Base-by-base conservation (phyloP, 2,113 vertebrate genomes). In the Sardina pilchardus region DNA sequence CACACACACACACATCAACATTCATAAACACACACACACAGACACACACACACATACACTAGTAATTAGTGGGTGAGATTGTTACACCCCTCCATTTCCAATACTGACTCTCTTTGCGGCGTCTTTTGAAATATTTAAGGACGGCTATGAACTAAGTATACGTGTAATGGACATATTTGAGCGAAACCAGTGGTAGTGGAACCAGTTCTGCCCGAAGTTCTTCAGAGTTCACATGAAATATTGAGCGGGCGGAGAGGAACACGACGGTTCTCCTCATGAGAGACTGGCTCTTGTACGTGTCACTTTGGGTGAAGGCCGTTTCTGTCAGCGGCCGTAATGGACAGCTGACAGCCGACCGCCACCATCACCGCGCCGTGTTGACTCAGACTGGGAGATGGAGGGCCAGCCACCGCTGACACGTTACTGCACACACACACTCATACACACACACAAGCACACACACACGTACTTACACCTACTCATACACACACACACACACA, bases 261-360 rank as follows among this genome's bases (percentile, higher is more conserved):
- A 47, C 85, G 82, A 42, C 48, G 26, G 75, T 86, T 82, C 83
- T 84, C 39, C 83, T 86, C 47, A 82, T 83, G 81, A 44, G 67
- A 50, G 81, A 84, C 75, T 50, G 83, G 81, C 47, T 50, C 81
- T 39, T 89, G 85, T 86, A 36, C 19, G 36, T 85, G 85, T 87
- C 86, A 88, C 39, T 82, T 71, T 83, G 85, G 71, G 71, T 84
- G 81, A 85, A 67, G 81, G 83, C 81, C 48, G 36, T 81, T 84
- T 44, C 83, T 83, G 78, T 82, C 24, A 63, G 59, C 17, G 36
- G 26, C 36, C 82, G 56, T 71, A 84, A 85, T 83, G 56, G 82
- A 83, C 83, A 78, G 56, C 85, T 87, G 85, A 85, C 56, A 85
- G 48, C 85, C 83, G 44, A 26, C 86, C 78, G 85, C 84, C 81